These are phyloP conservation scores for Okapia johnstoni DNA, from an alignment of 2,113 vertebrate species.

Conservation along the genomic window DNA sequence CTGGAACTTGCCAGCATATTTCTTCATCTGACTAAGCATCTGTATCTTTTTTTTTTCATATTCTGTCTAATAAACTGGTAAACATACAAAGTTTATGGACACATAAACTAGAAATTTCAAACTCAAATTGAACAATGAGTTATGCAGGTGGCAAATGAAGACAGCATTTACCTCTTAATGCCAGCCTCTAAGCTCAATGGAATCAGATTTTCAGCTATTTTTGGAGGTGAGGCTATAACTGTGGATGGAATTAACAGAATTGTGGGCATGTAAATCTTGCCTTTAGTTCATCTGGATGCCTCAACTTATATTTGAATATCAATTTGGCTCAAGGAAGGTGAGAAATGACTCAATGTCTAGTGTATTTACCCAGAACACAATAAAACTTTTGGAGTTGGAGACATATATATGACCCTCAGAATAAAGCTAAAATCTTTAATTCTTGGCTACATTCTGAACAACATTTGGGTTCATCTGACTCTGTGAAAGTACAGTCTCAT, in stretches of 20 bases:
- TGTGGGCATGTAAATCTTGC: neutral
- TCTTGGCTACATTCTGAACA: neutral
- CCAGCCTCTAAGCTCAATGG: neutral
- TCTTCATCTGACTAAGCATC: neutral
- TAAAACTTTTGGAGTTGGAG: neutral
- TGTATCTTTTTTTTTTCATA: neutral
- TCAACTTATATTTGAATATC: neutral
- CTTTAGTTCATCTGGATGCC: neutral
- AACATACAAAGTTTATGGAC: neutral
- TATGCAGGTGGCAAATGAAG: neutral
- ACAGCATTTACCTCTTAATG: neutral
- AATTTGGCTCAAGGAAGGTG: neutral
- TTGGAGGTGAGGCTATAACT: neutral
- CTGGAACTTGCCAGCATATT: neutral
- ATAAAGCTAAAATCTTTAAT: neutral
- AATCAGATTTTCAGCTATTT: conserved; percentile 6
- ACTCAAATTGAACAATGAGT: neutral
- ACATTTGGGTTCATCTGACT: neutral
- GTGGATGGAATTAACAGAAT: neutral
- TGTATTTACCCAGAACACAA: neutral
- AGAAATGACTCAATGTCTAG: neutral
- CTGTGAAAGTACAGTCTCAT: neutral
- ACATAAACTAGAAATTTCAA: neutral
- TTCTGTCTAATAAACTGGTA: neutral
- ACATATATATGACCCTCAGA: neutral